phyloP scores from a whole-genome alignment of 2,113 vertebrate genomes.

The Willisornis vidua region DNA sequence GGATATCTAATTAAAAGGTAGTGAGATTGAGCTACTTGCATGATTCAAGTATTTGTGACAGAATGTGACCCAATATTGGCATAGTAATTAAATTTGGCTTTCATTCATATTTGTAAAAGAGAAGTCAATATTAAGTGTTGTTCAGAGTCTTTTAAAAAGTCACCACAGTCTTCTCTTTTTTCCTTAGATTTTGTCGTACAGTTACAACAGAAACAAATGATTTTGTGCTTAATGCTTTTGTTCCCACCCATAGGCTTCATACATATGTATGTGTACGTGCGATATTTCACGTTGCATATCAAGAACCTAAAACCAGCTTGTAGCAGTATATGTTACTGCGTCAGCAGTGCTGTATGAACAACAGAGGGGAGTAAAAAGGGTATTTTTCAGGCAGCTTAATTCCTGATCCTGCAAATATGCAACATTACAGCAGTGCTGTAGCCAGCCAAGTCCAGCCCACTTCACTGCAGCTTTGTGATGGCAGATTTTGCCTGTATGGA shows the following conservation, averaged over 20 bases:
- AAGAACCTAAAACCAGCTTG: neutral
- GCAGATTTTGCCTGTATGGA: neutral
- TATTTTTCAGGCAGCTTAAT: neutral
- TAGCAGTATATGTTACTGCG: neutral
- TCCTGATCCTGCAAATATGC: neutral
- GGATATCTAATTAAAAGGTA: neutral
- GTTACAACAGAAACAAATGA: neutral
- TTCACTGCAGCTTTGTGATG: neutral
- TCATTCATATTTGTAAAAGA: neutral
- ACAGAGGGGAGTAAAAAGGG: neutral
- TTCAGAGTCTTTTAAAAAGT: neutral
- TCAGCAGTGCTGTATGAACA: neutral
- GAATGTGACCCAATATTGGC: neutral
- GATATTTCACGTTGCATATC: neutral
- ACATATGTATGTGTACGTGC: neutral
- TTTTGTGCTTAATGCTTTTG: neutral
- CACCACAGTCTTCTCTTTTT: neutral
- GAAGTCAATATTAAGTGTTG: neutral
- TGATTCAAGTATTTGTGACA: neutral
- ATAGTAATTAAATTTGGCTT: neutral
- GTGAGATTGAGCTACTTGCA: neutral
- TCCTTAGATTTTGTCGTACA: neutral
- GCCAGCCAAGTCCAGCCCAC: neutral
- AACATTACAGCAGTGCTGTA: neutral
- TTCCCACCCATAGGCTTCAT: neutral